Evolutionary conservation across 2,888 invertebrate genomes (phyloP).

Genomic region (Periphyllus acericola): DNA sequence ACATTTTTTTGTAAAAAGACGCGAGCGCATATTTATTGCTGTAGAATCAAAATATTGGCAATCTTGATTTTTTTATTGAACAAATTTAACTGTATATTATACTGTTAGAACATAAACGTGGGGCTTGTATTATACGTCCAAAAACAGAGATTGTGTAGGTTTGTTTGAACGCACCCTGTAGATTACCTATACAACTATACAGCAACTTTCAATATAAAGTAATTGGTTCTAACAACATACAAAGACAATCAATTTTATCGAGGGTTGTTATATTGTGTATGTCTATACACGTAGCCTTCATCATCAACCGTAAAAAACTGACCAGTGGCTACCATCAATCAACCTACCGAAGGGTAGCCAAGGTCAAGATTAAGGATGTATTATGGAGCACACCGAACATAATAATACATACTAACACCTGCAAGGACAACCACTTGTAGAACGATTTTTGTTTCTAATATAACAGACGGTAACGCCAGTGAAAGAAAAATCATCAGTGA

Average conservation of each 20-base stretch:
- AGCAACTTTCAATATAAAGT: constrained; percentile 22
- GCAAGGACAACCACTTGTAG: constrained; percentile 46
- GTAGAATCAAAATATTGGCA: constrained; percentile 12
- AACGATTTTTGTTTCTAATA: constrained; percentile 45
- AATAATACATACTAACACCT: neutral
- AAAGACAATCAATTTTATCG: constrained; percentile 20
- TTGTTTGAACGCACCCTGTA: constrained; percentile 37
- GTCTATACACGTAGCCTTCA: neutral
- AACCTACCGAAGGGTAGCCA: constrained; percentile 48
- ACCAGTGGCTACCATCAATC: constrained; percentile 44
- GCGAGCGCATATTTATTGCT: constrained; percentile 29
- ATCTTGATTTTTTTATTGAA: neutral
- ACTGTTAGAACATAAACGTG: neutral
- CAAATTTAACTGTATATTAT: neutral
- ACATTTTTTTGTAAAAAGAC: neutral
- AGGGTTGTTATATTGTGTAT: constrained; percentile 18
- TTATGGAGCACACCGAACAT: neutral
- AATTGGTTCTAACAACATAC: constrained; percentile 9
- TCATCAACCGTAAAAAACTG: constrained; percentile 6
- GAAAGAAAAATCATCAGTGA: constrained; percentile 38
- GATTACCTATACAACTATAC: neutral
- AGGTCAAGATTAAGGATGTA: constrained; percentile 32
- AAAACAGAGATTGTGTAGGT: neutral
- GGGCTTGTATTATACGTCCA: neutral
- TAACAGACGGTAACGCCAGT: neutral